Percentiles rank a stretch among this genome's conserved stretches.
Conservation (phyloP, 1,140 invertebrate species). For the Scaptomyza hsui region DNA sequence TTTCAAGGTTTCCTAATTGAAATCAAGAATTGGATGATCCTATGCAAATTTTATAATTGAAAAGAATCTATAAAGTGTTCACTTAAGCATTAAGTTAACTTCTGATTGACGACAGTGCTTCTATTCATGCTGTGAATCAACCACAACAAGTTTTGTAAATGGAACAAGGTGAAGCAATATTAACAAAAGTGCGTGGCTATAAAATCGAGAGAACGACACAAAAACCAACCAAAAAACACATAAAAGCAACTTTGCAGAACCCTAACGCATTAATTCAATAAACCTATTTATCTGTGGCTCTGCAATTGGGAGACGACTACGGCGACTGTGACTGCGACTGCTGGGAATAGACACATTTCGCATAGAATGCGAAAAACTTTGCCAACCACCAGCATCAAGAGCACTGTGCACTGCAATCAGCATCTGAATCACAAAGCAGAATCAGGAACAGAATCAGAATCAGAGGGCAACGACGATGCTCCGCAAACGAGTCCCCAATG, state of each 20-base stretch:
- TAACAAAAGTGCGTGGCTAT: constrained; percentile 25
- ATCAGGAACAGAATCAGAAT: constrained; percentile 44
- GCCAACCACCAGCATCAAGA: constrained; percentile 38
- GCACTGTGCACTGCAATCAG: constrained; percentile 69
- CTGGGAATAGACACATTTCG: constrained; percentile 48
- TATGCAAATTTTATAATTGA: constrained; percentile 14
- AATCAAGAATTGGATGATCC: constrained; percentile 13
- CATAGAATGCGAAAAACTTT: constrained; percentile 77
- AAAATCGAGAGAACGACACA: constrained; percentile 49
- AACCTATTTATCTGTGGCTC: constrained; percentile 72
- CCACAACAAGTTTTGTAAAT: constrained; percentile 5
- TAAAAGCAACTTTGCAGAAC: constrained; percentile 42
- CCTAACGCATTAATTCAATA: constrained; percentile 75
- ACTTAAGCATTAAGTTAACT: neutral
- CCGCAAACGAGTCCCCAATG: constrained; percentile 78
- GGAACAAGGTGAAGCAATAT: constrained; percentile 33
- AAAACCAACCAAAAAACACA: constrained; percentile 34
- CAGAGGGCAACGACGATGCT: constrained; percentile 45
- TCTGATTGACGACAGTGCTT: neutral
- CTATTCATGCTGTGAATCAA: neutral
- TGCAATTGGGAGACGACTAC: constrained; percentile 16
- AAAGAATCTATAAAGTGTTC: neutral
- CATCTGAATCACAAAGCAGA: constrained; percentile 5
- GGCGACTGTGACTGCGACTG: constrained; percentile 15
- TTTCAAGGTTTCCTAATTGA: constrained; percentile 7